These are phyloP conservation scores for Labrus mixtus DNA, from an alignment of 2,113 vertebrate species.

Conservation along the genomic window DNA sequence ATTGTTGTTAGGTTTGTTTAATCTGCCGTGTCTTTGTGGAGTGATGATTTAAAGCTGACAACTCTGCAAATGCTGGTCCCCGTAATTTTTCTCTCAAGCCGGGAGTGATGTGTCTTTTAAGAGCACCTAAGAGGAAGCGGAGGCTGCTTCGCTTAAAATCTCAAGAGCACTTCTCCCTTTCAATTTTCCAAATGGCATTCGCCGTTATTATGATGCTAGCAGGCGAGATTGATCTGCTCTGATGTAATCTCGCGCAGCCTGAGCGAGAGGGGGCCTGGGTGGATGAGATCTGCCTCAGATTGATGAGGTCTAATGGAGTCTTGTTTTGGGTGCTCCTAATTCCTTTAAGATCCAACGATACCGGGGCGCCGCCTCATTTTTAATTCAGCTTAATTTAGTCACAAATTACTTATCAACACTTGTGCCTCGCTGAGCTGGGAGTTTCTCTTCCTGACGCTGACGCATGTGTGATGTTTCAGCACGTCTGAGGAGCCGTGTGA, in stretches of 20 bases:
- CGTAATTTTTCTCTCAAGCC: conserved; percentile 25
- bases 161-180: conserved; percentile 56
- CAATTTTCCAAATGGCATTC: conserved; percentile 54
- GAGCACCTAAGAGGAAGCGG: conserved; percentile 50
- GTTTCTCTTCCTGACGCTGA: conserved; percentile 1
- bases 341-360: conserved; percentile 36
- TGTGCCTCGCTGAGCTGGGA: conserved; percentile 33
- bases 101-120: conserved; percentile 43
- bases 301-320: conserved; percentile 61
- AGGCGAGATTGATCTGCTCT: conserved; percentile 57
- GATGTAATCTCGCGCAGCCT: conserved; percentile 61
- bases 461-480: conserved; percentile 14
- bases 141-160: conserved; percentile 47
- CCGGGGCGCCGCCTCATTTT: conserved; percentile 21
- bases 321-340: conserved; percentile 41
- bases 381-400: conserved; percentile 54
- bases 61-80: conserved; percentile 22
- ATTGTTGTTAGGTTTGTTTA: conserved; percentile 57
- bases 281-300: conserved; percentile 56
- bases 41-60: conserved; percentile 42
- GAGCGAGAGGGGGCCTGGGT: conserved; percentile 48
- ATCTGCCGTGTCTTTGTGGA: conserved; percentile 32
- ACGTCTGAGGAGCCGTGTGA: conserved; percentile 36
- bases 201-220: conserved; percentile 56
- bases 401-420: conserved; percentile 48